phyloP scores from a whole-genome alignment of 2,797 vertebrate species.

The Eurystomus glaucurus region DNA sequence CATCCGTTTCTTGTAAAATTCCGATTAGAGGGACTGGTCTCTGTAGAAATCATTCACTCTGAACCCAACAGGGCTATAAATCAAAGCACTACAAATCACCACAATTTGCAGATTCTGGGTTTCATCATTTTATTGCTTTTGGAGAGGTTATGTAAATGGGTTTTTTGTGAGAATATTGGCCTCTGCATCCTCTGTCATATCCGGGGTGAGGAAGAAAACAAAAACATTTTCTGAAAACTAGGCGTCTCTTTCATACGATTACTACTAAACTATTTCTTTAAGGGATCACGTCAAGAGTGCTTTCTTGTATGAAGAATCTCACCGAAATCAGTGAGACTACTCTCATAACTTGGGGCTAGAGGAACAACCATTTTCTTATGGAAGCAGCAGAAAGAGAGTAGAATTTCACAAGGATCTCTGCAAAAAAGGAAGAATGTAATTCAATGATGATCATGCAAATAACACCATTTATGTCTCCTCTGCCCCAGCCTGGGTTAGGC shows the following conservation, averaged over 20 bases:
- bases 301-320: neutral
- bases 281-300: neutral
- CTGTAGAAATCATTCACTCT: constrained; percentile 70
- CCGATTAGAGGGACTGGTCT: constrained; percentile 55
- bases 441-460: rapidly evolving
- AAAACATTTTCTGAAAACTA: neutral
- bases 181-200: neutral
- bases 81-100: constrained; percentile 70
- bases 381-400: neutral
- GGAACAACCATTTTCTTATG: neutral
- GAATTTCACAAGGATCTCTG: neutral
- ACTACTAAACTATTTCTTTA: neutral
- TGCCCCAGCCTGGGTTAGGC: neutral
- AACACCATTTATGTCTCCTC: neutral
- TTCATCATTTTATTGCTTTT: constrained; percentile 67
- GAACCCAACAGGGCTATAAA: constrained; percentile 72
- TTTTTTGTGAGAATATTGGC: neutral
- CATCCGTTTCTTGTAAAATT: constrained; percentile 71
- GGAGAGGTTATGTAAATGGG: constrained; percentile 3
- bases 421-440: neutral
- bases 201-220: neutral
- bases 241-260: neutral
- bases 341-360: neutral
- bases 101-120: constrained; percentile 55
- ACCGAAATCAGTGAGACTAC: neutral